Evolutionary conservation across 2,888 invertebrate species (phyloP).

Genomic region (Scaptomyza polygonia): DNA sequence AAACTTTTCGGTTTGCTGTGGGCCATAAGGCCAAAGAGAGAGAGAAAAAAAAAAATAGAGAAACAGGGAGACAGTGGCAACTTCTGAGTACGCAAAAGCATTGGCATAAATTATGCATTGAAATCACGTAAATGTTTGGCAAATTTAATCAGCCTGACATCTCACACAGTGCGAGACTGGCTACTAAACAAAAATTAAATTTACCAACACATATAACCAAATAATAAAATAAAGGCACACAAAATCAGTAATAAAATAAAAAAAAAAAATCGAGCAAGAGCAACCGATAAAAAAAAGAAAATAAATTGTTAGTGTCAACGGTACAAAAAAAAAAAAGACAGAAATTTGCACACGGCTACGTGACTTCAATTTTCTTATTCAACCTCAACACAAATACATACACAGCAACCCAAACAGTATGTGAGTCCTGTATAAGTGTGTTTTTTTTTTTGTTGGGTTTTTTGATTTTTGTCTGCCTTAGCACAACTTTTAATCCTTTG

Average conservation of each 20-base stretch:
- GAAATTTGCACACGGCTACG: slow-evolving; percentile 72
- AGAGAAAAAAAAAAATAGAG: no score
- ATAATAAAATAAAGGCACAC: slow-evolving; percentile 40
- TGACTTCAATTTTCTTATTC: slow-evolving; percentile 75
- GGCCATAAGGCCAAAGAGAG: slow-evolving; percentile 49
- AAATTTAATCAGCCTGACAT: slow-evolving; percentile 73
- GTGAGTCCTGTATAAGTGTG: slow-evolving; percentile 22
- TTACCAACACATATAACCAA: slow-evolving; percentile 73
- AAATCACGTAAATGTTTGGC: slow-evolving; percentile 76
- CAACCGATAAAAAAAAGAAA: slow-evolving; percentile 4
- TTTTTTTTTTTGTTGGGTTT: slow-evolving; percentile 13
- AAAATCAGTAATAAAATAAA: slow-evolving; percentile 18
- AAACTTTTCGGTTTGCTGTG: slow-evolving; percentile 50
- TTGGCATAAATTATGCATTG: slow-evolving; percentile 71
- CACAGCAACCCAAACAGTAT: neutral
- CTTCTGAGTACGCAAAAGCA: slow-evolving; percentile 3
- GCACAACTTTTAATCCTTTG: slow-evolving; percentile 76
- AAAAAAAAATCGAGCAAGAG: neutral
- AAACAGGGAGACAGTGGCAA: neutral
- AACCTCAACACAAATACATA: slow-evolving; percentile 30
- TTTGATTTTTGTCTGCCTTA: slow-evolving; percentile 25
- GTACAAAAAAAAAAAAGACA: slow-evolving; percentile 39
- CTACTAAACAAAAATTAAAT: slow-evolving; percentile 74
- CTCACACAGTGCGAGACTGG: slow-evolving; percentile 59
- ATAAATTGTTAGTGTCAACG: slow-evolving; percentile 52